Conservation (phyloP, 1,140 invertebrate species). For the Brachionus rotundiformis region DNA sequence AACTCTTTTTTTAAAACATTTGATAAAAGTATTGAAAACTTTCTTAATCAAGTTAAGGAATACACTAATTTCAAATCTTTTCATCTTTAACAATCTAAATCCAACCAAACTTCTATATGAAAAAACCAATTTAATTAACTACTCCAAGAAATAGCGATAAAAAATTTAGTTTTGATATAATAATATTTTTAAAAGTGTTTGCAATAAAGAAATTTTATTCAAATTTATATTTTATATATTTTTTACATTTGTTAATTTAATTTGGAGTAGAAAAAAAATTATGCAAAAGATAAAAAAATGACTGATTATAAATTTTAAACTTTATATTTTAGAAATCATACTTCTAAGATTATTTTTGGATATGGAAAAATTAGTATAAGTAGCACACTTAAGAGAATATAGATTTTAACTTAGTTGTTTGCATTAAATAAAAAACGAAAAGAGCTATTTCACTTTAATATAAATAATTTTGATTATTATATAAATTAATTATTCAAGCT, state of each 20-base stretch:
- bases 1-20: too few relatives aligned
- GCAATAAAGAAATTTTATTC: too few relatives aligned
- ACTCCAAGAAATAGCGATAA: too few relatives aligned
- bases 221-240: too few relatives aligned
- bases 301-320: slow-evolving; percentile 33
- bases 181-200: too few relatives aligned
- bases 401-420: not conserved
- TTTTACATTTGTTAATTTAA: slow-evolving; percentile 2
- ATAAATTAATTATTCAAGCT: slow-evolving; percentile 24
- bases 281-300: slow-evolving; percentile 1
- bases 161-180: too few relatives aligned
- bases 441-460: not conserved
- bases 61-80: too few relatives aligned
- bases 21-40: too few relatives aligned
- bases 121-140: too few relatives aligned
- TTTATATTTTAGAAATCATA: slow-evolving; percentile 4
- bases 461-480: not conserved
- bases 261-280: not conserved
- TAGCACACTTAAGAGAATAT: not conserved
- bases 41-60: too few relatives aligned
- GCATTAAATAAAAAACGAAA: not conserved
- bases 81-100: too few relatives aligned
- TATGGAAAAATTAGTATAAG: slow-evolving; percentile 2
- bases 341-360: slow-evolving; percentile 12
- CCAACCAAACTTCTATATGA: too few relatives aligned